Base-by-base conservation (phyloP, 2,888 invertebrate genomes). In the Napeogenes inachia region DNA sequence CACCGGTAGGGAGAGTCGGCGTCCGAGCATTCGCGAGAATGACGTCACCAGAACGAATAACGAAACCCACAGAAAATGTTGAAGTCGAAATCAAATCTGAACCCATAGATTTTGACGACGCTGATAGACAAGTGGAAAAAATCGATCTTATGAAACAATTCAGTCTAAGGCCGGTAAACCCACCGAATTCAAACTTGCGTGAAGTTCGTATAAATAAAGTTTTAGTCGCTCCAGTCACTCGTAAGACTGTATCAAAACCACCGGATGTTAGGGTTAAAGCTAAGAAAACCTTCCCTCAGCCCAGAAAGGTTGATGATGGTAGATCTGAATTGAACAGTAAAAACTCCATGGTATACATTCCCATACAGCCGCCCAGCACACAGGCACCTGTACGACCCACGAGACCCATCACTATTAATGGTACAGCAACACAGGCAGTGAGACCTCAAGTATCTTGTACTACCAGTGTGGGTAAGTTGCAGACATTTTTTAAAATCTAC, bases 331-430 rank as follows among this genome's bases (percentile, higher is more conserved):
- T 89, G 62, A 87, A 83, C 59, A 78, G 83, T 30, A 89, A 90
- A 73, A 89, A 90, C 70, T 85, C 88, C 0, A 90, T 90, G 90
- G 90, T 90, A 65, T 90, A 90, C 65, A 90, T 90, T 13, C 90
- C 90, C 1, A 89, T 89, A 35, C 88, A 87, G 73, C 89, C 89
- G 68, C 83, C 89, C n/a, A 70, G 70, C 45, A 82, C 87, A 21
- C 85, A 85, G 64, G 82, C 85, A 47, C 89, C 88, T 0, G 63
- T 76, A 32, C 68, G 84, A 4, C 55, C 70, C 5, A 60, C 67
- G 8, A 63, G 76, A 6, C 68, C 80, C 3, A 59, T 65, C 2
- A 57, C 71, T 35, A 54, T 72, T 21, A 70, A 68, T 50, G 66
- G 71, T 12, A 46, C 63, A 54, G 38, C 64, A 13, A 58, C 68